Evolutionary conservation across 1,140 invertebrate species (phyloP).

Genomic region (Cotesia glomerata): DNA sequence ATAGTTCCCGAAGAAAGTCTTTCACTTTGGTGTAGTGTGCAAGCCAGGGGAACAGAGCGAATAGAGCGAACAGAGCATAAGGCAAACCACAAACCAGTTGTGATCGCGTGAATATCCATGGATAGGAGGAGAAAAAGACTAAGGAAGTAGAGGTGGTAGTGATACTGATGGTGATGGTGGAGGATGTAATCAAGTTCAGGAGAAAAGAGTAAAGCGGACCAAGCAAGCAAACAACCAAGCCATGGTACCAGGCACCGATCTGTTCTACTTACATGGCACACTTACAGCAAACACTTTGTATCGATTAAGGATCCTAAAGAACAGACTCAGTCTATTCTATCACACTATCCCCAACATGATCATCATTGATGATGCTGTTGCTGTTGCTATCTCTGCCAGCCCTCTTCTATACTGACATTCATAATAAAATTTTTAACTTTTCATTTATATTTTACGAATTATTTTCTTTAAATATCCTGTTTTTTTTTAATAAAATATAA

Average conservation of each 20-base stretch:
- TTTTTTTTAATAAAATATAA: too few species aligned
- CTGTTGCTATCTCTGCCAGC: too few species aligned
- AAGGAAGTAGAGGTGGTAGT: not conserved
- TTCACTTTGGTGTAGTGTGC: constrained; percentile 48
- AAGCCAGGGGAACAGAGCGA: too few species aligned
- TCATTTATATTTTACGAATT: too few species aligned
- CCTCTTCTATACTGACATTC: too few species aligned
- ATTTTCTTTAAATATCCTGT: too few species aligned
- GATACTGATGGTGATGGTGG: constrained; percentile 1
- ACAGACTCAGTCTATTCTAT: constrained; percentile 56
- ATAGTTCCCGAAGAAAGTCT: constrained; percentile 61
- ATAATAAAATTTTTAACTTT: too few species aligned
- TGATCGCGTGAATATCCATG: constrained; percentile 7
- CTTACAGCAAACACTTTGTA: constrained; percentile 51
- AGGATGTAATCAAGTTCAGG: constrained; percentile 16
- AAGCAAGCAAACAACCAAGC: constrained; percentile 49
- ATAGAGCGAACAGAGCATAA: too few species aligned
- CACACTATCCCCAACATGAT: not conserved
- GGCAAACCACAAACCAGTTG: constrained; percentile 35
- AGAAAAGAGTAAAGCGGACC: constrained; percentile 50
- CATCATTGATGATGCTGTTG: too few species aligned
- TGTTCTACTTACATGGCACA: constrained; percentile 64
- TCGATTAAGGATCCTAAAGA: constrained; percentile 55
- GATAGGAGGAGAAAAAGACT: constrained; percentile 21
- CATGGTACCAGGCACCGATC: constrained; percentile 56